Evolutionary conservation across 2,113 vertebrate genomes (phyloP), one percentile per base, ranked within the genome.

Genomic region (Anhinga anhinga): DNA sequence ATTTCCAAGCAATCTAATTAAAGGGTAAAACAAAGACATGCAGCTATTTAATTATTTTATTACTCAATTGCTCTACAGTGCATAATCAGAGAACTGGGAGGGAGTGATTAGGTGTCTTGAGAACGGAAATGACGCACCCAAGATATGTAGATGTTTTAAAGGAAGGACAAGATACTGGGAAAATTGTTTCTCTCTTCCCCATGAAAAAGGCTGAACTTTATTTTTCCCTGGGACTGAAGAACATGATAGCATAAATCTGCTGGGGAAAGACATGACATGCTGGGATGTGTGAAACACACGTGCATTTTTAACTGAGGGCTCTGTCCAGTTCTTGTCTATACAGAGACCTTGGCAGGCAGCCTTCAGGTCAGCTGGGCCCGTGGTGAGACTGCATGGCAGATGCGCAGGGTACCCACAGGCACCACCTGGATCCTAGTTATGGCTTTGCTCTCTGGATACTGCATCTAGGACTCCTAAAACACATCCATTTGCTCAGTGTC

Each of bases 41-140:
- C 2, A 34, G 74, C 69, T 93, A 90, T 81, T 96, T 95, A 96
- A 93, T 97, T 83, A 56, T 62, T 95, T 91, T 93, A 96, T 91
- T 87, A 89, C 79, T 95, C 93, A 94, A 15, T 81, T 94, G 90
- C 61, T 95, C 55, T 77, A 15, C n/a, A 72, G 53, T 74, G 73
- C 65, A 90, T 93, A 95, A 95, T 82, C 90, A 92, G 72, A 82
- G 63, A 72, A 70, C 53, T 67, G 62, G 45, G 61, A 93, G 65
- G 96, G 91, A 59, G 34, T 78, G 61, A 94, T 91, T 86, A 91
- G 69, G 69, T 80, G 66, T 87, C 88, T 34, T 95, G 82, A 56
- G 94, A 94, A 96, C 22, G 91, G 95, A 97, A 97, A 82, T 98
- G 96, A 97, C 95, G 92, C 78, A 90, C 32, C 58, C 30, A 42